phyloP scores from a whole-genome alignment of 2,113 vertebrate genomes.

The Cygnus buccinator region DNA sequence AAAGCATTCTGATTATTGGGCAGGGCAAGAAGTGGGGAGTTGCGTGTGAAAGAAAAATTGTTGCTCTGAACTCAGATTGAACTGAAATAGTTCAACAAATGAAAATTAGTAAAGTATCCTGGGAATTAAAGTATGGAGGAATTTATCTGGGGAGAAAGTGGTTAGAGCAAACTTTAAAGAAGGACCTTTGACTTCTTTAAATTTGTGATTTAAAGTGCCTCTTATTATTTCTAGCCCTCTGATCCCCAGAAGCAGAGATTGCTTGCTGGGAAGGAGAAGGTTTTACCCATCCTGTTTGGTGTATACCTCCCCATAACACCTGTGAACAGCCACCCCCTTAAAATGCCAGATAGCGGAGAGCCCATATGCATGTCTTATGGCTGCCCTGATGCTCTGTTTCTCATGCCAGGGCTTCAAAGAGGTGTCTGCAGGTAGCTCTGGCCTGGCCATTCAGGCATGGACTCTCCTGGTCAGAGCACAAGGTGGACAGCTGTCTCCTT shows the following conservation, averaged over 20 bases:
- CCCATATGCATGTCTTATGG: rapidly evolving
- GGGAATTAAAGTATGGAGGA: background rate
- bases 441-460: background rate
- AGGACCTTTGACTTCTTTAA: background rate
- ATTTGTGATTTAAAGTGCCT: background rate
- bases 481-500: too few species aligned
- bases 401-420: background rate
- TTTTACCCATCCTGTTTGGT: background rate
- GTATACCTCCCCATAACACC: background rate
- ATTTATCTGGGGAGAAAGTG: background rate
- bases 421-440: background rate
- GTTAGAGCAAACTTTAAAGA: background rate
- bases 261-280: background rate
- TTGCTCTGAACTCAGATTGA: constrained; percentile 53
- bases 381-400: background rate
- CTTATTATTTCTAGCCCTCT: background rate
- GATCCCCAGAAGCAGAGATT: background rate
- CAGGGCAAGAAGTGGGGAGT: background rate
- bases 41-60: background rate
- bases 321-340: background rate
- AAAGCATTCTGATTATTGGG: background rate
- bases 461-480: background rate
- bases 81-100: constrained; percentile 20
- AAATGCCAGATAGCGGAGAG: background rate
- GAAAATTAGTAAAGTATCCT: background rate